These are phyloP conservation scores for Agrochola lota DNA, from an alignment of 2,888 invertebrate genomes.

Conservation along the genomic window DNA sequence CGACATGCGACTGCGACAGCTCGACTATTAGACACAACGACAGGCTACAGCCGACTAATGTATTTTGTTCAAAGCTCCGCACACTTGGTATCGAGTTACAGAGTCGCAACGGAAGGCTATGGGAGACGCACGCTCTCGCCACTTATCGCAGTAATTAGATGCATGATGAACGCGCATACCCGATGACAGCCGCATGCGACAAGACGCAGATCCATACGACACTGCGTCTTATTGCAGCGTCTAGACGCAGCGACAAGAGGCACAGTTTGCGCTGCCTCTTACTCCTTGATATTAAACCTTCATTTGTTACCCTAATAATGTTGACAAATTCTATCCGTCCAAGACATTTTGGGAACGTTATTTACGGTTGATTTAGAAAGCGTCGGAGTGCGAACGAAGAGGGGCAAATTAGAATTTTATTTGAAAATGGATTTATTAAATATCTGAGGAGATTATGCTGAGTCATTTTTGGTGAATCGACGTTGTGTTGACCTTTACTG, in stretches of 20 bases:
- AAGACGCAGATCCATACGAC: not conserved
- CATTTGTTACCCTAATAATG: slow-evolving; percentile 56
- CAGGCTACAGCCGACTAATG: not conserved
- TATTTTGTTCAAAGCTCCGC: not conserved
- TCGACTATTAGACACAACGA: not conserved
- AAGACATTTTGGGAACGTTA: slow-evolving; percentile 52
- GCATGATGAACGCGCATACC: not conserved
- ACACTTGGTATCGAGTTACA: not conserved
- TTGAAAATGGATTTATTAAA: slow-evolving; percentile 50
- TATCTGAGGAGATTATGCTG: slow-evolving; percentile 47
- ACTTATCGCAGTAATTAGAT: not conserved
- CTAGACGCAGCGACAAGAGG: not conserved
- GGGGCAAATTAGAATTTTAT: slow-evolving; percentile 52
- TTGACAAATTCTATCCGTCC: slow-evolving; percentile 60
- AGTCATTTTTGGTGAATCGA: slow-evolving; percentile 14
- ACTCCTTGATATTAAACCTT: slow-evolving; percentile 46
- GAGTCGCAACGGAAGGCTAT: not conserved
- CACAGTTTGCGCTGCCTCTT: not conserved
- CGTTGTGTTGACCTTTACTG: slow-evolving; percentile 19
- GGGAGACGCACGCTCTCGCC: not conserved
- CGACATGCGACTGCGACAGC: not conserved
- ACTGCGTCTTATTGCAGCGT: not conserved
- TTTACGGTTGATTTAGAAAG: slow-evolving; percentile 55
- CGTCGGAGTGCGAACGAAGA: slow-evolving; percentile 47
- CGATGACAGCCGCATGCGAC: not conserved